Base-by-base conservation (phyloP, 2,888 invertebrate species). In the Taenaris catops region DNA sequence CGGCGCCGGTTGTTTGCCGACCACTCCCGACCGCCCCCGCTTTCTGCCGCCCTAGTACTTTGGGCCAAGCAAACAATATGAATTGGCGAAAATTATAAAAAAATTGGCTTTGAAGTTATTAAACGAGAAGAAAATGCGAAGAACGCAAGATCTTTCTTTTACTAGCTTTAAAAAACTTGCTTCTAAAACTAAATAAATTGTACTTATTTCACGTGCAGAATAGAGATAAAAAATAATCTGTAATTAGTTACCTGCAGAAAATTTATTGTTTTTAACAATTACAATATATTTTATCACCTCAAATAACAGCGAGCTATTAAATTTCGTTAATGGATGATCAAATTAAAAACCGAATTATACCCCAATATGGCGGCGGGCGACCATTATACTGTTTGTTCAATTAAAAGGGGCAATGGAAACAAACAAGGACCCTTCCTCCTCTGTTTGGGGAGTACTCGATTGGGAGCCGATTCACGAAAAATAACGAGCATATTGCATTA, bases 331-430 rank as follows among this genome's bases (percentile, higher is more conserved):
- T 56, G 54, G 53, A 48, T 43, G 48, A 53, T 53, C 52, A 55
- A 54, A 51, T 54, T 46, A 54, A 52, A 54, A 49, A 45, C 48
- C 44, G 48, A 58, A 58, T 58, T 49, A 50, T 51, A 38, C 50
- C 53, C 49, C 31, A n/a, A 41, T 52, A 46, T 44, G 43, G 40
- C 45, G 45, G 43, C 37, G 36, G 44, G 44, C 49, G 43, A 53
- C 75, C 71, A 76, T 75, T 72, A 72, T 51, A 51, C 49, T 79
- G 79, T 79, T 79, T 78, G 74, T 63, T 75, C 63, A 65, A 69
- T 76, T 78, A 78, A 72, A 75, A 76, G 72, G 78, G 73, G 63
- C 68, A 66, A 56, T 60, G 60, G 63, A 63, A 63, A 70, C 69
- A 74, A 72, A 72, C 67, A 70, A 36, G 54, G 51, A 58, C 57